Percentiles rank a stretch among this genome's conserved stretches.
Conservation (phyloP, 2,113 vertebrate species). For the Podarcis raffonei region DNA sequence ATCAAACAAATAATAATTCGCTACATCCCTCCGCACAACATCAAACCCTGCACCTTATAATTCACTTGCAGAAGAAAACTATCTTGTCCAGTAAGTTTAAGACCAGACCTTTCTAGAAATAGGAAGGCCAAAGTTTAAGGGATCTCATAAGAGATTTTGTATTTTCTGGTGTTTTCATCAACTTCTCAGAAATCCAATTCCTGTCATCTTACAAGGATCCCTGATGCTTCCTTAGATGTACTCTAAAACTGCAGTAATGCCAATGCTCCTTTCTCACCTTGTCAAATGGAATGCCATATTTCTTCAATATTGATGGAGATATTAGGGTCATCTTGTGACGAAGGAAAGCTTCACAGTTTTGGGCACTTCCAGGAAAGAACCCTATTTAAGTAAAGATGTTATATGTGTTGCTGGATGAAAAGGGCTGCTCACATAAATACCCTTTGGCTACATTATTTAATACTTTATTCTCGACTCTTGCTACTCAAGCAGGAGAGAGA, state of each 20-base stretch:
- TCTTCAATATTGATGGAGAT: slow-evolving; percentile 94
- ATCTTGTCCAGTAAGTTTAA: neutral
- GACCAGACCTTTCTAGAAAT: neutral
- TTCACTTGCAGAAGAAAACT: neutral
- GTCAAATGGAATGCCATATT: slow-evolving; percentile 94
- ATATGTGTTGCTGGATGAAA: neutral
- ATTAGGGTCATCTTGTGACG: slow-evolving; percentile 99
- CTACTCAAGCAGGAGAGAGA: neutral
- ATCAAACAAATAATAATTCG: neutral
- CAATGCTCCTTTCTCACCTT: slow-evolving; percentile 80
- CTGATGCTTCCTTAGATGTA: neutral
- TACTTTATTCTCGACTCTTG: neutral
- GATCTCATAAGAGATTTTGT: neutral
- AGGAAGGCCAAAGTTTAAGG: neutral
- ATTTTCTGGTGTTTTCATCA: neutral
- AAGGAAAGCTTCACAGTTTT: slow-evolving; percentile 96
- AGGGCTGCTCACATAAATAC: neutral
- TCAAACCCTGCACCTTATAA: neutral
- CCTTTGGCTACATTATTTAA: neutral
- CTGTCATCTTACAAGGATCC: neutral
- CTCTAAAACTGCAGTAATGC: neutral
- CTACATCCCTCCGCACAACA: neutral
- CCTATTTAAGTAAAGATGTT: slow-evolving; percentile 75
- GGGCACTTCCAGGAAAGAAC: slow-evolving; percentile 98
- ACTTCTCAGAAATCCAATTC: neutral